These are phyloP conservation scores for Globodera rostochiensis DNA, from an alignment of 1,140 invertebrate genomes.

Conservation along the genomic window DNA sequence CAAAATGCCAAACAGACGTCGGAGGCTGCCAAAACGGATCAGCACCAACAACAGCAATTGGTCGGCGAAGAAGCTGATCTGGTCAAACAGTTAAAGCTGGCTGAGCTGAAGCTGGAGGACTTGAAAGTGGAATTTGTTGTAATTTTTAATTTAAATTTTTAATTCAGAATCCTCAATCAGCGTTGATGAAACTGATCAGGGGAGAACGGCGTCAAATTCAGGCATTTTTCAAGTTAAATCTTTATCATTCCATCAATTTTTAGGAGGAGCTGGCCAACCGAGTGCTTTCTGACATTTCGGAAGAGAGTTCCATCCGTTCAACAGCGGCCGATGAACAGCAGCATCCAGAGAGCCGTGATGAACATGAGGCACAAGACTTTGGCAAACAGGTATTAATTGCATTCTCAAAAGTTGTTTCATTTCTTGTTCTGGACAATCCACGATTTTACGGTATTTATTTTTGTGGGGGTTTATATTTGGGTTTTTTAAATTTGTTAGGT, in stretches of 20 bases:
- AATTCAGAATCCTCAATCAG: slow-evolving; percentile 30
- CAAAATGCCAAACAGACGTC: slow-evolving; percentile 6
- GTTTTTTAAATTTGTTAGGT: too few species aligned
- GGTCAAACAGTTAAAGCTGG: slow-evolving; percentile 14
- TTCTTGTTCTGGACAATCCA: too few species aligned
- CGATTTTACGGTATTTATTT: too few species aligned
- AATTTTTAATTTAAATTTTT: not conserved
- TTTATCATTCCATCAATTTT: not conserved
- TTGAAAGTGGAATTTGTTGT: slow-evolving; percentile 13
- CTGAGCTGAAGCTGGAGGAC: slow-evolving; percentile 20
- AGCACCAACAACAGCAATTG: slow-evolving; percentile 15
- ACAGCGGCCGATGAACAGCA: slow-evolving; percentile 56
- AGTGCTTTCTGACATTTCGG: slow-evolving; percentile 57
- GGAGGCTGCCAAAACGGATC: not conserved
- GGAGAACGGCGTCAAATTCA: slow-evolving; percentile 61
- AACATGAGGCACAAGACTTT: not conserved
- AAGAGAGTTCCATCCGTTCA: slow-evolving; percentile 61
- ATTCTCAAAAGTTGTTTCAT: not conserved
- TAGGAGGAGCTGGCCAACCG: slow-evolving; percentile 59
- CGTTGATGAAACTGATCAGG: slow-evolving; percentile 55
- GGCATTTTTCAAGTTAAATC: not conserved
- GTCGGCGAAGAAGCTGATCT: slow-evolving; percentile 6
- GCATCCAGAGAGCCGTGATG: slow-evolving; percentile 37
- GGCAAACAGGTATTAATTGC: not conserved
- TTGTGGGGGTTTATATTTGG: too few species aligned